Evolutionary conservation across 2,888 invertebrate species (phyloP).

Genomic region (Entomobrya proxima): DNA sequence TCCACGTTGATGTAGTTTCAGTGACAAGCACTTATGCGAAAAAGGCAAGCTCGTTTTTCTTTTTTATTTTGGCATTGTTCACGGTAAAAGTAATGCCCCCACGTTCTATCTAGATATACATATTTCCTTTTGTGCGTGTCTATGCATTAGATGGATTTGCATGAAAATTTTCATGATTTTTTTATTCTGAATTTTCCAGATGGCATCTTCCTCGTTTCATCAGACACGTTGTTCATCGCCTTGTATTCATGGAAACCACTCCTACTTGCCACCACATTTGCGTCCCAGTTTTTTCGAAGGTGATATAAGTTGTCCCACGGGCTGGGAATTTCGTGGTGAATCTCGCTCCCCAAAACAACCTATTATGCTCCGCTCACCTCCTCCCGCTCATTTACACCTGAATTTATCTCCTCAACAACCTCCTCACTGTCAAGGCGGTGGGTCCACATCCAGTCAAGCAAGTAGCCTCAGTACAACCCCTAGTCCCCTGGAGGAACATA

Average conservation of each 20-base stretch:
- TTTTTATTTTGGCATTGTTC: no score
- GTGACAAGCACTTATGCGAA: no score
- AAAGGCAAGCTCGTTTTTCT: no score
- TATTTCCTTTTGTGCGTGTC: no score
- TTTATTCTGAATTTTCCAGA: background rate
- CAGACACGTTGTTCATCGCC: background rate
- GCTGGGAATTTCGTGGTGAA: background rate
- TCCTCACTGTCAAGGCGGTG: no score
- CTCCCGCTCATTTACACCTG: background rate
- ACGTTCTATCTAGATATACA: no score
- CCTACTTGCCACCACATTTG: background rate
- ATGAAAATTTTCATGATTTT: background rate
- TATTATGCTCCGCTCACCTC: background rate
- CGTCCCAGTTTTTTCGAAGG: background rate
- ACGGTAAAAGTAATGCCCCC: no score
- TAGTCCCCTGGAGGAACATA: conserved; percentile 42
- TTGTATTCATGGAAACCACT: background rate
- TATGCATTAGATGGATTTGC: no score
- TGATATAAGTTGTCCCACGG: background rate
- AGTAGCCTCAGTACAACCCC: conserved; percentile 24
- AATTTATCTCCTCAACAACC: no score
- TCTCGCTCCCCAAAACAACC: background rate
- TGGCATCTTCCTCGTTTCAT: background rate
- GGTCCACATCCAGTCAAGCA: background rate
- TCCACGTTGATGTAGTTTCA: no score